These are phyloP conservation scores for Pteruthius melanotis DNA, from an alignment of 2,113 vertebrate genomes.

Conservation along the genomic window DNA sequence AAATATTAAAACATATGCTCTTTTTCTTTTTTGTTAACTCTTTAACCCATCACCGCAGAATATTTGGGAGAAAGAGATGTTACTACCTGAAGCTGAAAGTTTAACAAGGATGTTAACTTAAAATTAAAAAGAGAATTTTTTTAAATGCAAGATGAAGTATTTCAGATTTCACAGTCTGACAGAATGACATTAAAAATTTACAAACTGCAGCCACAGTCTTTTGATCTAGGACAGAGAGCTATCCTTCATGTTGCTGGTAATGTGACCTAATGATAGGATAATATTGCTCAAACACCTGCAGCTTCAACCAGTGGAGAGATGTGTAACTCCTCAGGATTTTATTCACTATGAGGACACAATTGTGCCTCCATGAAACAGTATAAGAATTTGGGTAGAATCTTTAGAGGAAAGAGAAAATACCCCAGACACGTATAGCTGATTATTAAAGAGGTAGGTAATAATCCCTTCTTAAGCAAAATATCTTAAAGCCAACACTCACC, in stretches of 20 bases:
- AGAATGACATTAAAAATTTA: background rate
- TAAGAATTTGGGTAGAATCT: background rate
- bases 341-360: fast-evolving
- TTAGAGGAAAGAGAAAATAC: background rate
- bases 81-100: background rate
- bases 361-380: background rate
- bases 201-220: background rate
- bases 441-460: background rate
- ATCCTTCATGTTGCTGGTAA: background rate
- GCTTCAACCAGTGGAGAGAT: background rate
- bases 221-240: background rate
- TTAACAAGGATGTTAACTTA: background rate
- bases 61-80: background rate
- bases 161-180: background rate
- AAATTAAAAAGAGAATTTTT: background rate
- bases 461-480: background rate
- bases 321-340: background rate
- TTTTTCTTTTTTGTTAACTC: background rate
- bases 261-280: background rate
- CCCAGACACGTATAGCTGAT: background rate
- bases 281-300: background rate
- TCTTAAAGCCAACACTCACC: background rate
- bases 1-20: background rate
- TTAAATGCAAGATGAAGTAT: background rate
- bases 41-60: background rate